A percentile compares a stretch with the other conserved stretches of the same genome.
Conservation (phyloP, 1,140 invertebrate genomes). For the Aphaenogaster ashmeadi region DNA sequence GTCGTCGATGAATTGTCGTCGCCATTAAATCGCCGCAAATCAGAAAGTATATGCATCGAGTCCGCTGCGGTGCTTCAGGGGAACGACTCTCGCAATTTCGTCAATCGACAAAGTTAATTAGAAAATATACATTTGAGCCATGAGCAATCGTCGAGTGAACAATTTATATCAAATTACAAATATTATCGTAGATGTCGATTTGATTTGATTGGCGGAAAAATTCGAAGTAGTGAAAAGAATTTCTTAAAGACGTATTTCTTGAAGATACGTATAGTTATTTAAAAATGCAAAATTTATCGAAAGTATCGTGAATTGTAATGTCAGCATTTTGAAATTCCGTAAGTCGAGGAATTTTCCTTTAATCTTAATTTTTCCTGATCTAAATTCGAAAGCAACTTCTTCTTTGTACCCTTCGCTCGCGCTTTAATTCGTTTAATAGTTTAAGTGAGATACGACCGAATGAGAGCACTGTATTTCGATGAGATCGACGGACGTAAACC, state of each 20-base stretch:
- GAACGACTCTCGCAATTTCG: neutral
- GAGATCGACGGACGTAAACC: slow-evolving; percentile 56
- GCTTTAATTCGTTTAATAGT: slow-evolving; percentile 43
- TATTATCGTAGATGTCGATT: neutral
- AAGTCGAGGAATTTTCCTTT: neutral
- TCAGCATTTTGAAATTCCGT: neutral
- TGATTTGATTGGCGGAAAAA: neutral
- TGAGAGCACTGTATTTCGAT: slow-evolving; percentile 42
- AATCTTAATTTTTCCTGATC: neutral
- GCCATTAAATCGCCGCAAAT: slow-evolving; percentile 28
- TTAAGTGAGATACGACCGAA: slow-evolving; percentile 7
- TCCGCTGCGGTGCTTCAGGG: neutral
- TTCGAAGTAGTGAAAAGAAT: neutral
- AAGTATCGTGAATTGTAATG: neutral
- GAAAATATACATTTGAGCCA: neutral
- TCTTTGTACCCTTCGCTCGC: neutral
- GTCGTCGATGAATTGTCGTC: slow-evolving; percentile 9
- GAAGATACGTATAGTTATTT: neutral
- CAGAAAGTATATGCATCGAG: neutral
- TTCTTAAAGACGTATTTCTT: neutral
- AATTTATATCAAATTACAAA: slow-evolving; percentile 7
- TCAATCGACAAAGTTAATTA: slow-evolving; percentile 23
- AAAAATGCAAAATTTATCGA: neutral
- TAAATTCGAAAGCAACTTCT: neutral
- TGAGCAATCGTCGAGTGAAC: neutral